Evolutionary conservation across 2,797 vertebrate species (phyloP).

Genomic region (Bradypodion pumilum): DNA sequence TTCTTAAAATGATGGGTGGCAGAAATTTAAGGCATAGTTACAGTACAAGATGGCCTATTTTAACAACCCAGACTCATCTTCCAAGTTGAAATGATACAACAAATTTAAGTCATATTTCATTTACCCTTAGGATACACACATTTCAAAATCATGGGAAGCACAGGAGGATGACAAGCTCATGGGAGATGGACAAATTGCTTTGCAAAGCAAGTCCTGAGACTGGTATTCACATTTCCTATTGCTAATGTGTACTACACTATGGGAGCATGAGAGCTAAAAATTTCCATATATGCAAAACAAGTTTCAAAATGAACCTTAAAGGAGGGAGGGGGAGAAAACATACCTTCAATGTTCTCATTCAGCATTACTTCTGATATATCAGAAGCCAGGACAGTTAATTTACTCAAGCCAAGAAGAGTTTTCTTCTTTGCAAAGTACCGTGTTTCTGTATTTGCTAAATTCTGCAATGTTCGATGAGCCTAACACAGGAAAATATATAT

Average conservation of each 20-base stretch:
- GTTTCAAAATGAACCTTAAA: background rate
- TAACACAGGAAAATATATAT: constrained; percentile 55
- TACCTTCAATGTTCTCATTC: constrained; percentile 88
- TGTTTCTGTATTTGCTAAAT: constrained; percentile 87
- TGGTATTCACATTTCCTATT: background rate
- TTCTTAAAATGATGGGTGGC: background rate
- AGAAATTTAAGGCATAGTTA: background rate
- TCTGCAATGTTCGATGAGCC: constrained; percentile 89
- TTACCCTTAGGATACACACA: too few species aligned
- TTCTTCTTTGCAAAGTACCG: constrained; percentile 95
- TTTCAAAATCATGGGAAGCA: too few species aligned
- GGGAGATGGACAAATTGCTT: background rate
- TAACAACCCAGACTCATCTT: background rate
- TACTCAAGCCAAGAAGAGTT: constrained; percentile 95
- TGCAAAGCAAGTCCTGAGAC: background rate
- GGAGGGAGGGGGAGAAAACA: background rate
- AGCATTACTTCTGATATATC: constrained; percentile 82
- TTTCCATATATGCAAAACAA: background rate
- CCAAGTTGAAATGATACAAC: too few species aligned
- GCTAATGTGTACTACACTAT: background rate
- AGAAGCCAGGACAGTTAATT: constrained; percentile 88
- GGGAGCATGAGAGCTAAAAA: background rate
- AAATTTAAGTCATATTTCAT: too few species aligned
- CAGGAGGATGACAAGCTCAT: background rate
- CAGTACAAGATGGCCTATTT: background rate